Evolutionary conservation across 2,888 invertebrate genomes (phyloP).

Genomic region (Ectemnius lituratus): DNA sequence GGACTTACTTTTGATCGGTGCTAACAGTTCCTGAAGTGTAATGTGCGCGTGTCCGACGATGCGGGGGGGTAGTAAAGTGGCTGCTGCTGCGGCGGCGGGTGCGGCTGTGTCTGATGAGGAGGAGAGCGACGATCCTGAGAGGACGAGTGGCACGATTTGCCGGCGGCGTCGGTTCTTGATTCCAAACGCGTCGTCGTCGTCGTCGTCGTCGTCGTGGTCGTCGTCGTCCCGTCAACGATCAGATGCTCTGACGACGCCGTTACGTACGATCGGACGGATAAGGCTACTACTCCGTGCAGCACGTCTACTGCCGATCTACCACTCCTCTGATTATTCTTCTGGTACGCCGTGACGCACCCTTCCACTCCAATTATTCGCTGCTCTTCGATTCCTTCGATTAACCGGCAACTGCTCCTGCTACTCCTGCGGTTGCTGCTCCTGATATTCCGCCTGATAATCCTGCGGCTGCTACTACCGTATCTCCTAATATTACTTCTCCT

Average conservation of each 20-base stretch:
- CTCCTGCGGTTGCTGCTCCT: slow-evolving; percentile 28
- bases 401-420: slow-evolving; percentile 29
- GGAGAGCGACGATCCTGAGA: slow-evolving; percentile 55
- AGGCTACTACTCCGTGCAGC: slow-evolving; percentile 66
- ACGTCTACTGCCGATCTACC: slow-evolving; percentile 67
- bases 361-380: slow-evolving; percentile 21
- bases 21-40: slow-evolving; percentile 77
- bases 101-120: slow-evolving; percentile 60
- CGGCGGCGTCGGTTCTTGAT: slow-evolving; percentile 54
- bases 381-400: neutral
- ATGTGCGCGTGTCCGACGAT: slow-evolving; percentile 70
- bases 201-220: no score
- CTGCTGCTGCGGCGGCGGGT: slow-evolving; percentile 45
- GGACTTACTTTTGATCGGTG: slow-evolving; percentile 75
- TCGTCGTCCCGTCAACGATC: slow-evolving; percentile 56
- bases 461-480: slow-evolving; percentile 40
- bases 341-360: slow-evolving; percentile 51
- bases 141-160: slow-evolving; percentile 49
- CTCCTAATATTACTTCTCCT: slow-evolving; percentile 55
- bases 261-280: slow-evolving; percentile 74
- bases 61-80: slow-evolving; percentile 53
- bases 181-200: slow-evolving; percentile 59
- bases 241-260: slow-evolving; percentile 59
- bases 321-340: slow-evolving; percentile 54
- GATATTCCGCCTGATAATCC: slow-evolving; percentile 27